Percentiles rank a stretch among this genome's conserved stretches.
These are phyloP conservation scores for Hyaena hyaena DNA, from an alignment of 2,113 vertebrate species.

Conservation along the genomic window DNA sequence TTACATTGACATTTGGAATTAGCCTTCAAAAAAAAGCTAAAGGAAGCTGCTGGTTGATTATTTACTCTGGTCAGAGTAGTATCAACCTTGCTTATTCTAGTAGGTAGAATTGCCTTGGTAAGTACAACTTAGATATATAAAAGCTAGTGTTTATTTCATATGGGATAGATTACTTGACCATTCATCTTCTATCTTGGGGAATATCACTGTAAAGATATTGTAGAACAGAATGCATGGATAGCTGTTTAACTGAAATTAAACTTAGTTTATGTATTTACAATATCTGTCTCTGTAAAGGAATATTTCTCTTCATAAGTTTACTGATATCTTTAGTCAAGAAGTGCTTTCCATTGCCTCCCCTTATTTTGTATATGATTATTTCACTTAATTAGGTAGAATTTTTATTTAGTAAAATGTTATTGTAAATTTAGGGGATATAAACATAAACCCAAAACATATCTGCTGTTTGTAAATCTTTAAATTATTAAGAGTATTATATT, in stretches of 20 bases:
- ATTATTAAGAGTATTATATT: background rate
- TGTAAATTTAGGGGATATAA: background rate
- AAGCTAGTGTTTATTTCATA: background rate
- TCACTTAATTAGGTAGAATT: background rate
- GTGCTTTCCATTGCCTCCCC: background rate
- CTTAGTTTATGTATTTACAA: background rate
- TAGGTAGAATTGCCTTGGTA: background rate
- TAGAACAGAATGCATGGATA: background rate
- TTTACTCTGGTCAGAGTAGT: background rate
- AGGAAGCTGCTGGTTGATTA: background rate
- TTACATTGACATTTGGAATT: background rate
- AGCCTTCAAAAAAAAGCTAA: background rate
- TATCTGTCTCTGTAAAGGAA: background rate
- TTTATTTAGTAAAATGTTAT: slow-evolving; percentile 1
- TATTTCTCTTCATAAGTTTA: background rate
- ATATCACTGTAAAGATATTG: background rate
- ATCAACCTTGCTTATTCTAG: background rate
- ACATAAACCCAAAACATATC: background rate
- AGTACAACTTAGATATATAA: background rate
- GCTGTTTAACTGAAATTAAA: background rate
- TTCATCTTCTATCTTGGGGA: background rate
- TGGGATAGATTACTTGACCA: background rate
- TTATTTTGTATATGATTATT: background rate
- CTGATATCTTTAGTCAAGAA: background rate
- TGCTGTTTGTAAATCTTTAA: background rate